Conservation (phyloP, 2,113 vertebrate species). For the Sula dactylatra region DNA sequence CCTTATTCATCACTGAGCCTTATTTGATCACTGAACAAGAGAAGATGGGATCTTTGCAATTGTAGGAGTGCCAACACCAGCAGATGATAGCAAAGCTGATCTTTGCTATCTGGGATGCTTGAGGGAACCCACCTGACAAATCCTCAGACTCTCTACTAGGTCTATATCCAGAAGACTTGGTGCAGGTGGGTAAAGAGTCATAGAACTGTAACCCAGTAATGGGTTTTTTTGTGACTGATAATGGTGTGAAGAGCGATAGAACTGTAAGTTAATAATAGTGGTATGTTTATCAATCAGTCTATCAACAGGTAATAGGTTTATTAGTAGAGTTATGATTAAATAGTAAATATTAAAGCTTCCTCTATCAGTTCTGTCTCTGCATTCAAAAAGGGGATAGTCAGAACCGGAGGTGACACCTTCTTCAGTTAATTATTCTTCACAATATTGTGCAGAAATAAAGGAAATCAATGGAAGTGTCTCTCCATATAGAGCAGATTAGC, state of each 20-base stretch:
- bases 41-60: neutral
- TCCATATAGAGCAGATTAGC: neutral
- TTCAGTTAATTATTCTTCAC: neutral
- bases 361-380: neutral
- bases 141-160: neutral
- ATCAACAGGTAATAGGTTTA: neutral
- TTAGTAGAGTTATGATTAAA: neutral
- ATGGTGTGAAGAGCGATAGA: neutral
- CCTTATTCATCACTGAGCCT: neutral
- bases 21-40: neutral
- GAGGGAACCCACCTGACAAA: neutral
- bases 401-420: neutral
- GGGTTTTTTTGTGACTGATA: neutral
- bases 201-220: neutral
- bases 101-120: neutral
- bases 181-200: neutral
- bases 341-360: neutral
- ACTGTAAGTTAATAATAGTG: neutral
- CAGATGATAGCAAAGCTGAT: neutral
- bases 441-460: neutral
- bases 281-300: neutral
- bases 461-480: neutral
- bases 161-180: neutral
- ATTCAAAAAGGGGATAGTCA: neutral
- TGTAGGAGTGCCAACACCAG: too few species aligned